A percentile compares a stretch with the other conserved stretches of the same genome.
Evolutionary conservation across 2,113 vertebrate genomes (phyloP).

Genomic region (Daboia siamensis): DNA sequence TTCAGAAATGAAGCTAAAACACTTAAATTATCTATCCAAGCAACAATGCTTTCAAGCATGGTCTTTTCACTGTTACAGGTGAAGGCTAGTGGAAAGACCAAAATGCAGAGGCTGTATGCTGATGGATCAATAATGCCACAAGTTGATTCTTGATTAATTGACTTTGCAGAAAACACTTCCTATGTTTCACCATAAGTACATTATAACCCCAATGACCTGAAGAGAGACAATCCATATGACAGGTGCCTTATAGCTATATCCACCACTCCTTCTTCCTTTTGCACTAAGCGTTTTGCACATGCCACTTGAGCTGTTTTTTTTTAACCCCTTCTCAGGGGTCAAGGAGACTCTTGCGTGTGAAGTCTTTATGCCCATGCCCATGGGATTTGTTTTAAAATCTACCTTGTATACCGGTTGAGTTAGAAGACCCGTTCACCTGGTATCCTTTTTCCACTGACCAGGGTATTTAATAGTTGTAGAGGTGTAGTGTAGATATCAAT

Average conservation of each 20-base stretch:
- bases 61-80: background rate
- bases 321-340: too few relatives aligned
- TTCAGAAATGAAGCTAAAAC: constrained; percentile 53
- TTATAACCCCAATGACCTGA: background rate
- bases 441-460: background rate
- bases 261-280: background rate
- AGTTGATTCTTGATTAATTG: background rate
- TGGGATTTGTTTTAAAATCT: background rate
- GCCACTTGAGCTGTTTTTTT: background rate
- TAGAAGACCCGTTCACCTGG: background rate
- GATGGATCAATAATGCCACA: background rate
- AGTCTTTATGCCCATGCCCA: background rate
- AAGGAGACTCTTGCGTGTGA: background rate
- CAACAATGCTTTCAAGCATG: background rate
- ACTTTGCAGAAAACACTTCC: background rate
- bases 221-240: constrained; percentile 56
- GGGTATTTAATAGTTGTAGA: background rate
- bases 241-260: background rate
- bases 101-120: background rate
- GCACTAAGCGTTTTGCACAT: constrained; percentile 21
- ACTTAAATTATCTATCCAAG: background rate
- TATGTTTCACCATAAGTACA: background rate
- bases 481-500: background rate
- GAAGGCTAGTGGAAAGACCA: background rate
- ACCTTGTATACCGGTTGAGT: background rate